Evolutionary conservation across 2,888 invertebrate species (phyloP), one percentile per base, ranked within the genome.

Genomic region (Hydrotaea diabolus): DNA sequence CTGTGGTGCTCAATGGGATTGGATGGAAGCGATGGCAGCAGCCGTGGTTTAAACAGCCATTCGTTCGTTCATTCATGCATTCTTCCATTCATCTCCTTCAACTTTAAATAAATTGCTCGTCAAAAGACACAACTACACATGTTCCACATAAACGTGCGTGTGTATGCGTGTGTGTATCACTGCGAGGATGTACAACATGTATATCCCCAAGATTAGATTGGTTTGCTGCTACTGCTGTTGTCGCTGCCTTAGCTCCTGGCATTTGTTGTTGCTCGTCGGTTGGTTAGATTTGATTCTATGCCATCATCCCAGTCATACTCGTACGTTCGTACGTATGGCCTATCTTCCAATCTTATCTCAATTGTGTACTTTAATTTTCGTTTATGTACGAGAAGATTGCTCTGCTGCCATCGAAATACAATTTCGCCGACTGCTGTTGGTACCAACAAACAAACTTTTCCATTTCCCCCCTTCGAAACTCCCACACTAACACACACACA

Each of bases 311-410:
- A 7, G 31, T 31, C n/a, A n/a, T n/a, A 66, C 43, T 64, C 36
- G 62, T 62, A n/a, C 23, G 23, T 57, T 19, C 23, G 53, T 57
- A 8, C 23, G 53, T 57, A 59, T 59, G 62, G 36, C 31, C 31
- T 92, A 90, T 91, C 91, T 91, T 82, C 87, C 88, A 88, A 90
- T 91, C 91, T 91, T 91, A 91, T 91, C 91, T 91, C 91, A 91
- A 91, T 92, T 92, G 91, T 89, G 91, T 89, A 89, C 89, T 89
- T 89, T 87, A 89, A 89, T 88, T 88, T 86, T 87, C 86, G 83
- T 86, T 86, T 85, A 84, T 85, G 77, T 82, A 82, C 82, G 79
- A 62, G 57, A 82, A 85, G 85, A 85, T 85, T 85, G 82, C 77
- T 79, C 80, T 83, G 85, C 80, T 83, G 85, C 80, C 83, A 85